These are phyloP conservation scores for Mionectes macconnelli DNA, from an alignment of 2,113 vertebrate species.

Conservation along the genomic window DNA sequence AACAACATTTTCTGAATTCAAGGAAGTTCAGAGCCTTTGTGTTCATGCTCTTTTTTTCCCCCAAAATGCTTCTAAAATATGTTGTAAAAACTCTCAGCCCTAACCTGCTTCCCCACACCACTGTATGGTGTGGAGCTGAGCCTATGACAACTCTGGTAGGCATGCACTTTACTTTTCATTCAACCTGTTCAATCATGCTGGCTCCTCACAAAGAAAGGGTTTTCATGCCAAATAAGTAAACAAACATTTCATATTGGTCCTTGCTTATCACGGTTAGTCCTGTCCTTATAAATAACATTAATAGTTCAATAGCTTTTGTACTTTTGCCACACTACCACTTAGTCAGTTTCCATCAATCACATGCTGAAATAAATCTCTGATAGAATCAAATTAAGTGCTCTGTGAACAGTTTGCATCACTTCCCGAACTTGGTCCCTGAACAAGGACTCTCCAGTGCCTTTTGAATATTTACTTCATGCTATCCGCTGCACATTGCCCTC, in stretches of 20 bases:
- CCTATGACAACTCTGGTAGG: not conserved
- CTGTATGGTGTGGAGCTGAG: accelerated
- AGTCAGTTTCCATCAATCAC: constrained; percentile 64
- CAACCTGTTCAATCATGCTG: not conserved
- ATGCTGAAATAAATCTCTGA: constrained; percentile 57
- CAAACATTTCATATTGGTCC: constrained; percentile 12
- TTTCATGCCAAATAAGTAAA: constrained; percentile 21
- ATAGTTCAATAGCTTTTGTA: constrained; percentile 66
- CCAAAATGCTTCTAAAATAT: not conserved
- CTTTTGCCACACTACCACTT: constrained; percentile 65
- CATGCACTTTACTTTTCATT: not conserved
- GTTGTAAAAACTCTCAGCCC: not conserved
- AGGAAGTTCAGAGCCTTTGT: not conserved
- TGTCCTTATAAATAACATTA: constrained; percentile 67
- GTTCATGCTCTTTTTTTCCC: not conserved
- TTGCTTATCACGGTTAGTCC: constrained; percentile 25
- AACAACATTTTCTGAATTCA: not conserved
- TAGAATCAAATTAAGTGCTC: constrained; percentile 62
- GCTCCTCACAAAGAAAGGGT: not conserved
- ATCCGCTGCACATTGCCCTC: not conserved
- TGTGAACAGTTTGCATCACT: constrained; percentile 52
- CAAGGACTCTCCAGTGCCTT: constrained; percentile 38
- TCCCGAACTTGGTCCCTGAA: not conserved
- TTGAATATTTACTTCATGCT: constrained; percentile 52
- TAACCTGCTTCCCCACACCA: not conserved